Base-by-base conservation (phyloP, 2,113 vertebrate species). In the Tetraodon nigroviridis region DNA sequence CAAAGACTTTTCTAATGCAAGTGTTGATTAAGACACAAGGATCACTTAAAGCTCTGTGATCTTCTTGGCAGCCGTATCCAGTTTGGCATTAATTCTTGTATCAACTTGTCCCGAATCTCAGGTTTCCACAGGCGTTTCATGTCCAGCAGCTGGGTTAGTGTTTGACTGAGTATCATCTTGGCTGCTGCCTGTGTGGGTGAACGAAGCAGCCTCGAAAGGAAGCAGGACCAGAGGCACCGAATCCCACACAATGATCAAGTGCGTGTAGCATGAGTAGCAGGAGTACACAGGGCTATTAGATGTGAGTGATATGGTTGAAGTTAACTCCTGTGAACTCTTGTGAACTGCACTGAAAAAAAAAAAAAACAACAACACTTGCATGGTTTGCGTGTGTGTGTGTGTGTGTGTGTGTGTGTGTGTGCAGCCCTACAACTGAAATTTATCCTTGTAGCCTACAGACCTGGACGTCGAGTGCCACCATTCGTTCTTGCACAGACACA, bases 281-380 rank as follows among this genome's bases (percentile, higher is more conserved):
- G 55, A 76, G 78, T 58, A 80, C 74, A 81, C 72, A 65, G 81
- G 67, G 78, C 87, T 86, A 86, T 90, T 87, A 89, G 81, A 73
- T 78, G 83, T 75, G 79, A 87, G 76, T 67, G 82, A 88, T 88
- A 88, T 21, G 78, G 80, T 86, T 85, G 82, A 87, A 84, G 85
- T 80, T 66, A 17, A 64, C 60, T 71, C 73, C 59, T 61, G 67
- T 84, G 81, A 87, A 82, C 82, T 37, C 82, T 75, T 69, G 70
- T 21, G 10, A 14, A 67, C 18, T 67, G 70, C 67, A 78, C 75
- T 80, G 55, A 41, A 69, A 20, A 50, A 71, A 37, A 37, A 37
- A 37, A 37, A 27, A 27, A 27, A 27, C n/a, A 27, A 27, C 24
- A 27, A 11, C 32, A 37, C 32, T 37, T 37, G 32, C 10, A 4